Conservation (phyloP, 1,140 invertebrate species). For the Camponotus vicinus region DNA sequence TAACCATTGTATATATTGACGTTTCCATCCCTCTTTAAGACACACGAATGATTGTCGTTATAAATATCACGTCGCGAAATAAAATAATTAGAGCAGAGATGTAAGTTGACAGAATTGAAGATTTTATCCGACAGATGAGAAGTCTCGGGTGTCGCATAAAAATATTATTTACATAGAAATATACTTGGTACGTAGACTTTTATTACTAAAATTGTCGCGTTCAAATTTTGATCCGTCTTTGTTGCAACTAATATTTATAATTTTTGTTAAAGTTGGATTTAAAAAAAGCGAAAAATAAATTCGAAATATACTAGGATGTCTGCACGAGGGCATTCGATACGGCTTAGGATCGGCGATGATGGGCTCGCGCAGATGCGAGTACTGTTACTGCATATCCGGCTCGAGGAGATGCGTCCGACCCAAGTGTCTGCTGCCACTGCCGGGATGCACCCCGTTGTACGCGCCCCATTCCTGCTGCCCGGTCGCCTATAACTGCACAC, state of each 20-base stretch:
- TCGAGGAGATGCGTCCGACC: slow-evolving; percentile 92
- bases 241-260: no score
- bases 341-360: slow-evolving; percentile 94
- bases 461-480: slow-evolving; percentile 93
- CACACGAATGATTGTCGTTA: neutral
- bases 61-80: neutral
- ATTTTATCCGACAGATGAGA: neutral
- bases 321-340: slow-evolving; percentile 91
- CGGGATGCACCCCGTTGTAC: slow-evolving; percentile 91
- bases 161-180: neutral
- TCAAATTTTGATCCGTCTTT: neutral
- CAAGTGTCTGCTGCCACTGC: slow-evolving; percentile 92
- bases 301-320: slow-evolving; percentile 87
- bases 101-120: neutral
- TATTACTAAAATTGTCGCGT: neutral
- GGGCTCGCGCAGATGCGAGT: slow-evolving; percentile 92
- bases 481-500: slow-evolving; percentile 92
- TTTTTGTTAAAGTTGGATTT: no score
- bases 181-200: neutral
- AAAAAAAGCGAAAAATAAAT: neutral
- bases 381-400: slow-evolving; percentile 95
- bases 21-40: neutral
- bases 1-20: slow-evolving; percentile 34
- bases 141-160: neutral
- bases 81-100: neutral